Base-by-base conservation (phyloP, 2,113 vertebrate species). In the Clarias gariepinus region DNA sequence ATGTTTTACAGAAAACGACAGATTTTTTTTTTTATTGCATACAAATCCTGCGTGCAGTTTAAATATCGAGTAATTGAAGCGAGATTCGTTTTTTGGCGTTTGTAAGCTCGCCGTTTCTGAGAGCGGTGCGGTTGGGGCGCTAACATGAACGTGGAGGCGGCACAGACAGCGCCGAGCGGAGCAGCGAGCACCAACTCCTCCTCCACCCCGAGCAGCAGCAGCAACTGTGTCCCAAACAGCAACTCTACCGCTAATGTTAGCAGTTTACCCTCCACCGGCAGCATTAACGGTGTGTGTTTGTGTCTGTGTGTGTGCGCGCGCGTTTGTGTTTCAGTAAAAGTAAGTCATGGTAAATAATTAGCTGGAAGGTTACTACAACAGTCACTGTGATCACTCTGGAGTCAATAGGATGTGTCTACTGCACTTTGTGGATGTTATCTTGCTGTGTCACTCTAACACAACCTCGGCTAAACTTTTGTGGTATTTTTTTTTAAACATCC, bases 101-200 rank as follows among this genome's bases (percentile, higher is more conserved):
- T 77, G 3, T 4, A 36, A 18, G 58, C 28, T 36, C 13, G 21
- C 23, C 10, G 19, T 25, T 53, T 68, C 25, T 4, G 47, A 53
- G 47, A 53, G 41, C 19, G 66, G 36, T 68, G 63, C 30, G 63
- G 47, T 52, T 11, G 9, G 7, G 4, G 18, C 30, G 11, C 55
- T 13, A 28, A 60, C 58, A 94, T 94, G 93, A 96, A 94, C 86
- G 92, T 95, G 64, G 95, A 95, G 80, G 92, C 90, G n/a, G 85
- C 90, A 11, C 94, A 94, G 88, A 86, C 93, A 33, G 93, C 63
- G 91, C 92, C 5, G 93, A 91, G 93, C 1, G 94, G 91, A 85
- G 93, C 89, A 12, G 87, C 93, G 33, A 93, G 93, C 3, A 91
- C 94, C 0, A 94, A 93, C n/a, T 93, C 94, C n/a, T 93, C 94